Evolutionary conservation across 30 jellyfish, hydroid and myxozoan genomes (phyloP), one percentile per base, ranked within the genome.

Genomic region (Catostylus mosaicus): DNA sequence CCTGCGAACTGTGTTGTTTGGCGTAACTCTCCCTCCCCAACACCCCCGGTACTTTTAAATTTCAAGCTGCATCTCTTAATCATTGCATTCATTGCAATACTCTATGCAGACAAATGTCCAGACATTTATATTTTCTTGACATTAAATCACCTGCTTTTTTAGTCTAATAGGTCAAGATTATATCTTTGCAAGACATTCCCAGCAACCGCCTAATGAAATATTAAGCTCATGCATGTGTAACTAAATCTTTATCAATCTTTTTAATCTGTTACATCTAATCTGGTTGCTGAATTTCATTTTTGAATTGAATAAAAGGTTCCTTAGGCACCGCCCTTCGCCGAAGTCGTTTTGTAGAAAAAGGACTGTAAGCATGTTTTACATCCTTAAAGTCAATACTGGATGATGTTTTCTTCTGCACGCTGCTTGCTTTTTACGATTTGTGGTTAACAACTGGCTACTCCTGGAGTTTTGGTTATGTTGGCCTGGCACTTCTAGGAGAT

Each of bases 281-380:
- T 5, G 19, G 24, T 59, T 23, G 10, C 71, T 59, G 71, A 59
- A 59, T 59, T 59, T 27, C 37, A 22, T 27, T 23, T 59, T 27
- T 22, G 6, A 27, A 19, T 59, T 36, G 4, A 22, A 4, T 1
- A 26, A 18, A 59, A 36, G 38, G 38, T 1, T 4, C 10, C 7
- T 18, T 11, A 59, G 24, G 71, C 11, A 59, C 71, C 71, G 71
- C 71, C 71, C 71, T 19, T 23, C n/a, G n/a, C n/a, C n/a, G n/a
- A n/a, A n/a, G n/a, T n/a, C n/a, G n/a, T n/a, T n/a, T n/a, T n/a
- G n/a, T n/a, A n/a, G n/a, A n/a, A n/a, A n/a, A n/a, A n/a, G n/a
- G n/a, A n/a, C n/a, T n/a, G n/a, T n/a, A n/a, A n/a, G n/a, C n/a
- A n/a, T n/a, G n/a, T n/a, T n/a, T n/a, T n/a, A n/a, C n/a, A n/a